Percentiles rank a stretch among this genome's conserved stretches.
phyloP scores from a whole-genome alignment of 2,888 invertebrate species.

The Bugula neritina region DNA sequence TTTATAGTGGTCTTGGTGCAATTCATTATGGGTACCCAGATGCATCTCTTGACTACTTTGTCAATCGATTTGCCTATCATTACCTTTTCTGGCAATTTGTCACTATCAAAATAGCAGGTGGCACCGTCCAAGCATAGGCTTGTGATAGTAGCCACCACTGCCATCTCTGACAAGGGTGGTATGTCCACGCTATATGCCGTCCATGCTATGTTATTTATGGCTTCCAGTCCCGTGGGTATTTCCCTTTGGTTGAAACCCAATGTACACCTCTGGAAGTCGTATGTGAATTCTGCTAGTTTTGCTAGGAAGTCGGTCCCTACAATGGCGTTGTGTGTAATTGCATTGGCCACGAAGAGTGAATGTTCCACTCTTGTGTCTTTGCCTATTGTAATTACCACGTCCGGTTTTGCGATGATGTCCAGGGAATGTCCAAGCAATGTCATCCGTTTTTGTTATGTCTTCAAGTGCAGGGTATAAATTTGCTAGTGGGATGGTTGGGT shows the following conservation, averaged over 20 bases:
- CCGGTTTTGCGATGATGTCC: neutral
- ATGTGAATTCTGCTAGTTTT: neutral
- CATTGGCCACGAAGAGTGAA: neutral
- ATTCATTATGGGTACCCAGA: conserved; percentile 3
- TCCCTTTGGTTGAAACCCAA: neutral
- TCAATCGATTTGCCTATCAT: neutral
- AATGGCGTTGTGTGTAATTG: neutral
- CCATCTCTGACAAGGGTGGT: neutral
- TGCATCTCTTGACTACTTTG: too few species aligned
- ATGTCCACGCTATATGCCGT: neutral
- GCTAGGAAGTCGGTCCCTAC: conserved; percentile 1
- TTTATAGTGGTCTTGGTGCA: neutral
- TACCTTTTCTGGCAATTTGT: neutral
- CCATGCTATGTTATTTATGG: neutral
- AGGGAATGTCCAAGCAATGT: too few species aligned
- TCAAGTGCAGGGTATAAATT: too few species aligned
- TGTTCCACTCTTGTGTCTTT: neutral
- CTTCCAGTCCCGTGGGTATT: neutral
- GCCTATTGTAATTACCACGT: neutral
- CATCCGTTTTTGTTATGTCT: too few species aligned
- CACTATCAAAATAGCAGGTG: neutral
- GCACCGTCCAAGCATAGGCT: neutral
- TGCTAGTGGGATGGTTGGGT: too few species aligned
- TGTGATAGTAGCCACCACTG: neutral
- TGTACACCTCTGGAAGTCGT: conserved; percentile 19